Conservation (phyloP, 1,140 invertebrate species). For the Aphis craccivora region DNA sequence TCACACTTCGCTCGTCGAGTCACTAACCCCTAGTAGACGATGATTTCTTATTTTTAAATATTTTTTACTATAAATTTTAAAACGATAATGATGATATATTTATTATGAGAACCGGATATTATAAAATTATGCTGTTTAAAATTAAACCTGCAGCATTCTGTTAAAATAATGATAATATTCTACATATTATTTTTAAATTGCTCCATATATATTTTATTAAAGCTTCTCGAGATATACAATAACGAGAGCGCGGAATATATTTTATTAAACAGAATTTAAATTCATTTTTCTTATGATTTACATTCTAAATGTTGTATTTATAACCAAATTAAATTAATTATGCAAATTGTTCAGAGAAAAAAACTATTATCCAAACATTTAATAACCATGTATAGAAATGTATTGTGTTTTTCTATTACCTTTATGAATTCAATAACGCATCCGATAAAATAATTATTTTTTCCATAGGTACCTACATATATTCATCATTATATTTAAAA, state of each 20-base stretch:
- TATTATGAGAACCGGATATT: not conserved
- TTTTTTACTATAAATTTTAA: not conserved
- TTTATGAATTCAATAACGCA: not conserved
- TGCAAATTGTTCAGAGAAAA: not conserved
- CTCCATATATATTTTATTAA: not conserved
- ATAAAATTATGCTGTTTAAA: not conserved
- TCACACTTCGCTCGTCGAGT: not conserved
- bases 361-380: not conserved
- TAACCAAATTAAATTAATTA: not conserved
- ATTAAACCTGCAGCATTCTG: not conserved
- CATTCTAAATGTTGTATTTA: not conserved
- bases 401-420: not conserved
- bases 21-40: not conserved
- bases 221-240: not conserved
- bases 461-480: not conserved
- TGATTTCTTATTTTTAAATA: not conserved
- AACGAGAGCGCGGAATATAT: not conserved
- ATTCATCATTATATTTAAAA: not conserved
- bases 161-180: not conserved
- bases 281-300: not conserved
- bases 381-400: not conserved
- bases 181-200: not conserved
- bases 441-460: not conserved
- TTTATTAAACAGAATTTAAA: not conserved
- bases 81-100: not conserved